A percentile compares a stretch with the other conserved stretches of the same genome.
Conservation (phyloP, 2,113 vertebrate genomes). For the Sinocyclocheilus anshuiensis region DNA sequence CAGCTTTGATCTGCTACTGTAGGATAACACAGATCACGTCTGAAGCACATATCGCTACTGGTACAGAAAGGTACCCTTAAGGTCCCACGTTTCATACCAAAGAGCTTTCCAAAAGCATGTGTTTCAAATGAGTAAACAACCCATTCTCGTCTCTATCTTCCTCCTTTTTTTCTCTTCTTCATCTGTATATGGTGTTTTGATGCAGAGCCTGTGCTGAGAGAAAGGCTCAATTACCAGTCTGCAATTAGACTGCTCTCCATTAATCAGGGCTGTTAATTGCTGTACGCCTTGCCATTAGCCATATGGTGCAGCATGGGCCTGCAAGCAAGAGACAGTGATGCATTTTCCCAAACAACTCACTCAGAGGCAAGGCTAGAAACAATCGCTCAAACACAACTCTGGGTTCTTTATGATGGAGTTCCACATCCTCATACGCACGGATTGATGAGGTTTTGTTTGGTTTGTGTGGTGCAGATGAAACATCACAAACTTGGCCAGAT, state of each 20-base stretch:
- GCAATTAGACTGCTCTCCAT: conserved; percentile 94
- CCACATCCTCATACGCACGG: conserved; percentile 3
- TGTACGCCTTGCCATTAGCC: conserved; percentile 92
- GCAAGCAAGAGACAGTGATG: conserved; percentile 81
- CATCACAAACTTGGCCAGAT: not conserved
- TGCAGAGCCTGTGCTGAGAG: conserved; percentile 48
- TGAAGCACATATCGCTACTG: not conserved
- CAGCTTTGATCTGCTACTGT: conserved; percentile 14
- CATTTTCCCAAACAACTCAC: conserved; percentile 40
- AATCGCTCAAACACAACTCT: conserved; percentile 50
- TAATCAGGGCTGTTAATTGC: conserved; percentile 98
- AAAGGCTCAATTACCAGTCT: conserved; percentile 85
- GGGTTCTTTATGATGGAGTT: conserved; percentile 10
- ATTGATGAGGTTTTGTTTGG: conserved; percentile 23
- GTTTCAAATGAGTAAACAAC: conserved; percentile 46
- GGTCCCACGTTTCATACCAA: not conserved
- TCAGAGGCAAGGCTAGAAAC: conserved; percentile 50
- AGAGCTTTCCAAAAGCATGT: not conserved
- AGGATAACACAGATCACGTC: conserved; percentile 4
- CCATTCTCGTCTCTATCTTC: not conserved
- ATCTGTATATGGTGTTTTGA: conserved; percentile 31
- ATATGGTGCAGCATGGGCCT: conserved; percentile 95
- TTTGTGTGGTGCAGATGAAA: not conserved
- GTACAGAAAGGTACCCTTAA: not conserved
- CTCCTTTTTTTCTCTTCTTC: conserved; percentile 13